Evolutionary conservation across 2,797 vertebrate genomes (phyloP).

Genomic region (Thamnophis elegans): DNA sequence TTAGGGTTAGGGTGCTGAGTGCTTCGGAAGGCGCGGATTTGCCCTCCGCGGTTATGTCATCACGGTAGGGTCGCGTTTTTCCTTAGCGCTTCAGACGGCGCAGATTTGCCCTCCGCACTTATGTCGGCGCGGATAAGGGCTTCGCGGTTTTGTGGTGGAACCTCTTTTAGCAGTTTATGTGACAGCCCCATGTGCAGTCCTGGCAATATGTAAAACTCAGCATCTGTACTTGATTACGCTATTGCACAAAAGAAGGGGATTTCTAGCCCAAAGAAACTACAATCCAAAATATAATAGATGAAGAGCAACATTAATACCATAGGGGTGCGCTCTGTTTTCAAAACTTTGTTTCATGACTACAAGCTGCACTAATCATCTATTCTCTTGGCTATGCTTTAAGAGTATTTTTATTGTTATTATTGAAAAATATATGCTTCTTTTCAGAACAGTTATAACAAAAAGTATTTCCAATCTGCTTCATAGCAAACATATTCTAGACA

Average conservation of each 20-base stretch:
- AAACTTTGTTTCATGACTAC: background rate
- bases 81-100: no score
- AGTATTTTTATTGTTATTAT: background rate
- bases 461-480: background rate
- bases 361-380: background rate
- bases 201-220: background rate
- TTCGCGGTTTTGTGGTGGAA: no score
- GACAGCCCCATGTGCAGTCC: background rate
- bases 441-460: background rate
- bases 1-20: no score
- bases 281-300: background rate
- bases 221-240: background rate
- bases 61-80: no score
- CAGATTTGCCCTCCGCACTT: no score
- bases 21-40: no score
- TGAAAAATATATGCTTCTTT: background rate
- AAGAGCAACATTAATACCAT: background rate
- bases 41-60: no score
- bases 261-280: background rate
- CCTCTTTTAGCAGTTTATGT: background rate
- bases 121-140: no score
- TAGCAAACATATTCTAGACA: background rate
- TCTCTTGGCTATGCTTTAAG: background rate
- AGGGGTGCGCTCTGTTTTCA: background rate
- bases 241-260: background rate